Conservation (phyloP, 2,797 vertebrate genomes). For the Siniperca obscura region DNA sequence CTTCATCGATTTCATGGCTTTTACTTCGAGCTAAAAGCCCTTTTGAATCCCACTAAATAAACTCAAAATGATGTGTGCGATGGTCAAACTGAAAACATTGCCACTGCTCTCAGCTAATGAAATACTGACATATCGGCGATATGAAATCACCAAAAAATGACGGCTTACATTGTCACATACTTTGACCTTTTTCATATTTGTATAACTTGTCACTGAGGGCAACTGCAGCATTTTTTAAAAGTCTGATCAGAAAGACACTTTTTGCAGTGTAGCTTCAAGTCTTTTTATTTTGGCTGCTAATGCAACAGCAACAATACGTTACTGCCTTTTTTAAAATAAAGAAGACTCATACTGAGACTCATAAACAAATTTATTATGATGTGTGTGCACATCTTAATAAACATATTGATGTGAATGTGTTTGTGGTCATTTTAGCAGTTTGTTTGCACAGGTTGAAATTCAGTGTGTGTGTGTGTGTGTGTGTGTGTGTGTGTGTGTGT, state of each 20-base stretch:
- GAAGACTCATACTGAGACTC: neutral
- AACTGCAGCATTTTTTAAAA: neutral
- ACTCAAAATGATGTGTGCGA: neutral
- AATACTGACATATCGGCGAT: neutral
- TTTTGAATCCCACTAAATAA: neutral
- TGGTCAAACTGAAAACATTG: neutral
- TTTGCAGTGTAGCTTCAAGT: too few species aligned
- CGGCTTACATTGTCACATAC: too few species aligned
- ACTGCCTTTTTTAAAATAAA: neutral
- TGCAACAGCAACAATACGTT: neutral
- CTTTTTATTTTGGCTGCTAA: neutral
- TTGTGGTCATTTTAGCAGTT: neutral
- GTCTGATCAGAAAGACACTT: neutral
- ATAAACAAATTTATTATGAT: neutral
- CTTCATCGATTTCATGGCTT: neutral
- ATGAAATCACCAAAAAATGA: neutral
- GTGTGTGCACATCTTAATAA: neutral
- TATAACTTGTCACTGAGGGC: neutral
- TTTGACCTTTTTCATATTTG: too few species aligned
- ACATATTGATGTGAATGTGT: neutral
- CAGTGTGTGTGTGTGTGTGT: constrained; percentile 10
- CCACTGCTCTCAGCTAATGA: neutral
- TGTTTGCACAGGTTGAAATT: neutral
- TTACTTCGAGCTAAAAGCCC: neutral
- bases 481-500: constrained; percentile 2